phyloP scores from a whole-genome alignment of 2,888 invertebrate genomes.

The Alsophila aescularia region DNA sequence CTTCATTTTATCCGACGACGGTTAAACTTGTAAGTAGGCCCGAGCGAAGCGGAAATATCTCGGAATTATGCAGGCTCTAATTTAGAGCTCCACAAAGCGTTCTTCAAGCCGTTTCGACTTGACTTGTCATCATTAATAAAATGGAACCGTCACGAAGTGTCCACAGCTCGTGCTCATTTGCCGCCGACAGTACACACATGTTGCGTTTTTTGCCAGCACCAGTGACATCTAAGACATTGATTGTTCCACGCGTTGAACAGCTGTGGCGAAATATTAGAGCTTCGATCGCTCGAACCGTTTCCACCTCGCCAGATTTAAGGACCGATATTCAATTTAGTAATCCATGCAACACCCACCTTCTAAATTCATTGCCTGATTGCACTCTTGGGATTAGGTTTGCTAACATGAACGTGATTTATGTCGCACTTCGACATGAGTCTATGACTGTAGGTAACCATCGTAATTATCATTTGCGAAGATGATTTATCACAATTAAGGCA shows the following conservation, averaged over 20 bases:
- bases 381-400: constrained; percentile 70
- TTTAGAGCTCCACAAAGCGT: constrained; percentile 26
- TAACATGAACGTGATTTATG: constrained; percentile 72
- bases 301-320: constrained; percentile 58
- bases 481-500: constrained; percentile 71
- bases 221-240: constrained; percentile 69
- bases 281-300: constrained; percentile 51
- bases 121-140: constrained; percentile 50
- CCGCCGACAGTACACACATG: constrained; percentile 58
- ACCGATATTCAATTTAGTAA: constrained; percentile 70
- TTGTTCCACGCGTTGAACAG: constrained; percentile 65
- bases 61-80: constrained; percentile 27
- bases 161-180: constrained; percentile 67
- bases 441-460: constrained; percentile 52
- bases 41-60: constrained; percentile 35
- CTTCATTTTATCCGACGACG: constrained; percentile 50
- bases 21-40: constrained; percentile 30
- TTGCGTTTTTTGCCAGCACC: constrained; percentile 63
- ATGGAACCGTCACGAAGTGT: constrained; percentile 53
- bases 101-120: constrained; percentile 40
- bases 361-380: constrained; percentile 70
- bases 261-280: constrained; percentile 69
- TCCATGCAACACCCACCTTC: constrained; percentile 70
- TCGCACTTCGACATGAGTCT: constrained; percentile 29
- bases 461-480: constrained; percentile 66